Evolutionary conservation across 1,140 invertebrate species (phyloP).

Genomic region (Aphis craccivora): DNA sequence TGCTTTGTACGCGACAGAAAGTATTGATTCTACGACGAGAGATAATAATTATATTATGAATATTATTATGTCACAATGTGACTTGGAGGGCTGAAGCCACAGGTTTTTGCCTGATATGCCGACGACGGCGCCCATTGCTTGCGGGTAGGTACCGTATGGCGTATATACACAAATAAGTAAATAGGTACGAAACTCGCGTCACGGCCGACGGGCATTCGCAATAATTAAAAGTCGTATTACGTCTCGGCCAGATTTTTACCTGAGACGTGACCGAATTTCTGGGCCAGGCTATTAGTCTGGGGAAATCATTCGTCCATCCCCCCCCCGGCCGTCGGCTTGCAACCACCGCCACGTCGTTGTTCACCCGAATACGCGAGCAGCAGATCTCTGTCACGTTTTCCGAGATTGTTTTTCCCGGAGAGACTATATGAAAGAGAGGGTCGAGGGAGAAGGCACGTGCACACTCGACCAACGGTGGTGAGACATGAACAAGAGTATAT

Average conservation of each 20-base stretch:
- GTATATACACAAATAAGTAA: too few species aligned
- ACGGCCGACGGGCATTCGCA: not conserved
- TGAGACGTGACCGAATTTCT: slow-evolving; percentile 49
- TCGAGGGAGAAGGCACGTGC: not conserved
- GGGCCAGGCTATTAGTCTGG: slow-evolving; percentile 31
- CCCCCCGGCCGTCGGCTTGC: too few species aligned
- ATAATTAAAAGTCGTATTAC: slow-evolving; percentile 46
- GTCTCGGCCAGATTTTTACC: slow-evolving; percentile 51
- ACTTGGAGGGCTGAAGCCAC: too few species aligned
- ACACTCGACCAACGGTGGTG: too few species aligned
- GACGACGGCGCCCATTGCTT: too few species aligned
- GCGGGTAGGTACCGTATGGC: too few species aligned
- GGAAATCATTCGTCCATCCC: slow-evolving; percentile 26
- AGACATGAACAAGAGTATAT: not conserved
- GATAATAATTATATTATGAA: too few species aligned
- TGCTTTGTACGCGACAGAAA: too few species aligned
- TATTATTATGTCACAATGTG: too few species aligned
- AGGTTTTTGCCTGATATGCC: too few species aligned
- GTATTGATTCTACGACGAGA: too few species aligned
- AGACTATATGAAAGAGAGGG: not conserved
- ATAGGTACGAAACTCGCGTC: not conserved
- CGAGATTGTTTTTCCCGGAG: slow-evolving; percentile 20
- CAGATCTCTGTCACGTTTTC: slow-evolving; percentile 37
- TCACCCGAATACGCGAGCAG: not conserved
- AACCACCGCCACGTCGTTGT: too few species aligned